phyloP scores from a whole-genome alignment of 2,888 invertebrate species.

The Elegia similella region DNA sequence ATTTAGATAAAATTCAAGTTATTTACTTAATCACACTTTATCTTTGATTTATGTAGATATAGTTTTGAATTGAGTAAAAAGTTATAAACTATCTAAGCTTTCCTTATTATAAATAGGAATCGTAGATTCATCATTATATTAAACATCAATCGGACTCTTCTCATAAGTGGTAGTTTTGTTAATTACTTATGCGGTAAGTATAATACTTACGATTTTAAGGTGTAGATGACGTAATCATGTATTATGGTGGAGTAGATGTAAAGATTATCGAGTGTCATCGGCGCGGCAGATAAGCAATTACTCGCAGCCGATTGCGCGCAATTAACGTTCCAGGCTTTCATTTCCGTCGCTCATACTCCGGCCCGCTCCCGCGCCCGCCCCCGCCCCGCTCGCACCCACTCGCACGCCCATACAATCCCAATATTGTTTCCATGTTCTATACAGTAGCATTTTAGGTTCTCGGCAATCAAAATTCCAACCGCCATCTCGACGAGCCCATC shows the following conservation, averaged over 20 bases:
- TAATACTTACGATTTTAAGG: background rate
- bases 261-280: slow-evolving; percentile 43
- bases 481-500: background rate
- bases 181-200: background rate
- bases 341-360: slow-evolving; percentile 54
- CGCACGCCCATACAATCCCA: background rate
- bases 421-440: background rate
- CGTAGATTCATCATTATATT: too few species aligned
- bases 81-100: too few species aligned
- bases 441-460: slow-evolving; percentile 11
- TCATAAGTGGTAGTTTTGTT: too few species aligned
- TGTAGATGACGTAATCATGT: slow-evolving; percentile 1
- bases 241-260: slow-evolving; percentile 28
- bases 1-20: too few species aligned
- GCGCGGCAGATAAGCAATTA: slow-evolving; percentile 61
- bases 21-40: too few species aligned
- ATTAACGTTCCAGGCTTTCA: slow-evolving; percentile 58
- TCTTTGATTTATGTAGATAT: too few species aligned
- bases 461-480: slow-evolving; percentile 2
- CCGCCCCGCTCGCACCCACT: slow-evolving; percentile 1
- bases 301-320: slow-evolving; percentile 58
- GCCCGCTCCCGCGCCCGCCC: slow-evolving; percentile 6
- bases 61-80: too few species aligned
- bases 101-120: too few species aligned
- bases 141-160: too few species aligned